Evolutionary conservation across 1,140 invertebrate species (phyloP).

Genomic region (Euura saliciscinereae): DNA sequence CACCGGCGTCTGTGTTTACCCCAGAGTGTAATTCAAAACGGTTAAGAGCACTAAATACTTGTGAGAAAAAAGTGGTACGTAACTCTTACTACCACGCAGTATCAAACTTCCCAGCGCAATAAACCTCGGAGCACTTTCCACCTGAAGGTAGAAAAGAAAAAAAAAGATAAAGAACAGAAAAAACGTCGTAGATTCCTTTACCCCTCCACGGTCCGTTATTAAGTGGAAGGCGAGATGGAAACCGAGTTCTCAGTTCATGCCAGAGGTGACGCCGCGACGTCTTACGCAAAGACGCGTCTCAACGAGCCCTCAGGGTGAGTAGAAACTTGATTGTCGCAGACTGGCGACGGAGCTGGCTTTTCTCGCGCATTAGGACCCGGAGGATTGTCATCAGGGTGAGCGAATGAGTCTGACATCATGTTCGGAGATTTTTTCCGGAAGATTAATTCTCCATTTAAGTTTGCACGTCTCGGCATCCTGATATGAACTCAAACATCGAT

Average conservation of each 20-base stretch:
- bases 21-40: no score
- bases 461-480: no score
- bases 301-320: neutral
- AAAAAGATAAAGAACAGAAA: neutral
- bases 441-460: no score
- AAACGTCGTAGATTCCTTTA: neutral
- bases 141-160: neutral
- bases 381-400: neutral
- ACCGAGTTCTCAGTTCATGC: neutral
- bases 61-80: neutral
- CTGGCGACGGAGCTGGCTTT: neutral
- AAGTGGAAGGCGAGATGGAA: neutral
- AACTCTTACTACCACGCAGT: neutral
- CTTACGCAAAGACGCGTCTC: neutral
- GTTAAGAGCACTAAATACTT: neutral
- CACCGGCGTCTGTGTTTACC: no score
- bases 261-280: slow-evolving; percentile 3
- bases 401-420: neutral
- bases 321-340: slow-evolving; percentile 4
- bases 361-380: neutral
- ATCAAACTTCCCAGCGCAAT: neutral
- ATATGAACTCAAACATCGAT: no score
- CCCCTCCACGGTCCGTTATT: neutral
- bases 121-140: neutral
- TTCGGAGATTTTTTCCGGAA: neutral